Conservation (phyloP, 2,113 vertebrate genomes). For the Syrrhaptes paradoxus region DNA sequence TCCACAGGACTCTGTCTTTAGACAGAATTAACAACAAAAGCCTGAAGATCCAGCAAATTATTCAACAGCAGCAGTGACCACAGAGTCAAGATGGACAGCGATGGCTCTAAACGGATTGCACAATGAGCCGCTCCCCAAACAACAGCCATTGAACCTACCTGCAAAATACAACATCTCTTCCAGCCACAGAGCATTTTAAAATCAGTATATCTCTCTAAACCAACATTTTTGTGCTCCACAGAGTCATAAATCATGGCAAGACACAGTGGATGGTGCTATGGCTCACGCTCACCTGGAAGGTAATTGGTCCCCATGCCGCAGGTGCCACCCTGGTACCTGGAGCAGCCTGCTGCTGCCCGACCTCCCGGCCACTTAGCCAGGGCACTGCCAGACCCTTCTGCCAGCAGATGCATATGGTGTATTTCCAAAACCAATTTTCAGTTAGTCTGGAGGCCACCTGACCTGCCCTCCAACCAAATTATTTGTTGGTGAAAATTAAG, state of each 20-base stretch:
- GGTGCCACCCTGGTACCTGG: not conserved
- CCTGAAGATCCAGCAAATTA: not conserved
- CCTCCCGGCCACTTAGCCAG: not conserved
- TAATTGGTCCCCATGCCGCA: not conserved
- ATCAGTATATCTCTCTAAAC: not conserved
- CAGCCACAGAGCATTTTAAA: not conserved
- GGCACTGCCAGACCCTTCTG: not conserved
- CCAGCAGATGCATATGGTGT: not conserved
- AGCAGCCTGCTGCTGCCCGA: not conserved
- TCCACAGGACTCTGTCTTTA: not conserved
- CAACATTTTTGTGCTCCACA: not conserved
- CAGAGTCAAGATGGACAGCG: not conserved
- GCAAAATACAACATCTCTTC: not conserved
- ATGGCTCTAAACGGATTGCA: not conserved
- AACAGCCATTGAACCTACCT: no score
- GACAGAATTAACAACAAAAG: not conserved
- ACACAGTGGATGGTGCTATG: fast-evolving
- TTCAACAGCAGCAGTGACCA: not conserved
- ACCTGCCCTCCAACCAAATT: constrained; percentile 17
- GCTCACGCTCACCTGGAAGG: not conserved
- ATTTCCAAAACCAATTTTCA: not conserved
- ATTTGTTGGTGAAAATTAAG: constrained; percentile 33
- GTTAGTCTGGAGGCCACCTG: not conserved
- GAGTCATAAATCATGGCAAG: fast-evolving
- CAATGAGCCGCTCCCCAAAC: fast-evolving